A percentile compares a stretch with the other conserved stretches of the same genome.
phyloP scores from a whole-genome alignment of 1,140 invertebrate species.

The Anadara kagoshimensis region DNA sequence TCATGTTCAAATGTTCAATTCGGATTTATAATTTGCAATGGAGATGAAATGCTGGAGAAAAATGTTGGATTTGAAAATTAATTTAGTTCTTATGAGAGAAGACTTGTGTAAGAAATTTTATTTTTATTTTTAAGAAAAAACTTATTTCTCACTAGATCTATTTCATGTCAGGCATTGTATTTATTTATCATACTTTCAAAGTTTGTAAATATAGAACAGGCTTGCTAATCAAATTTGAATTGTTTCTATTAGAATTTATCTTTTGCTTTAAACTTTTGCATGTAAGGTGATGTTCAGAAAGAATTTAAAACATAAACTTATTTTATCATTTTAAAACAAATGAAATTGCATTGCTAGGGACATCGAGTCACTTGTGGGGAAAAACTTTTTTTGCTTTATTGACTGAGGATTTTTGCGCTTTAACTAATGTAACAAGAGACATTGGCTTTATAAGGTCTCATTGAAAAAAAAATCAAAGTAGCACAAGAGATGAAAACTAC shows the following conservation, averaged over 20 bases:
- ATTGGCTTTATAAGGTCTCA: too few species aligned
- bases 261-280: too few species aligned
- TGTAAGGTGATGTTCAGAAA: neutral
- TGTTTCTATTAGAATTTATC: too few species aligned
- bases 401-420: too few species aligned
- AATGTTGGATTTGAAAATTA: constrained; percentile 4
- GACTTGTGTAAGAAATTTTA: constrained; percentile 12
- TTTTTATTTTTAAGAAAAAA: neutral
- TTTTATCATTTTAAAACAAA: neutral
- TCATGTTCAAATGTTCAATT: too few species aligned
- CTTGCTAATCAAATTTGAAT: too few species aligned
- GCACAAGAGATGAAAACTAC: too few species aligned
- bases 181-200: neutral
- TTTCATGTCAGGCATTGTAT: neutral
- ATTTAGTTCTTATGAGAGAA: constrained; percentile 12
- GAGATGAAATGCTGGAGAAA: constrained; percentile 15
- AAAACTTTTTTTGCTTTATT: too few species aligned
- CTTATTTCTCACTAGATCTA: neutral
- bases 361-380: neutral
- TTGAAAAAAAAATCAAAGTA: too few species aligned
- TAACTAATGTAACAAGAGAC: too few species aligned
- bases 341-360: neutral
- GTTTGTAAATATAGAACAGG: neutral
- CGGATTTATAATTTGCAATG: too few species aligned
- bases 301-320: neutral